Evolutionary conservation across 2,888 invertebrate species (phyloP).

Genomic region (Cheilosia scutellata): DNA sequence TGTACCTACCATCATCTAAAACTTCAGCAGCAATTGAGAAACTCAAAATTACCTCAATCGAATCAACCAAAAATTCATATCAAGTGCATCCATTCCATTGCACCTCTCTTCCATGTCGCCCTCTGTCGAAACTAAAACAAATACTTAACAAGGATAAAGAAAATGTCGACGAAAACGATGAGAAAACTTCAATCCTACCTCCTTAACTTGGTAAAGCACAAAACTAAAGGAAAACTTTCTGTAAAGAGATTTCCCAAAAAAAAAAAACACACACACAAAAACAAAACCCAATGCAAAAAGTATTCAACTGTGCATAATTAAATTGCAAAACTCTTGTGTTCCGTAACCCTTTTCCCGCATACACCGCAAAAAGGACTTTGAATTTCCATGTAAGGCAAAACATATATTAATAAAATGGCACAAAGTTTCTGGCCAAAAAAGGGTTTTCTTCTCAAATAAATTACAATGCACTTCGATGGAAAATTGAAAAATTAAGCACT

Average conservation of each 20-base stretch:
- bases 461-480: constrained; percentile 59
- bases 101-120: not conserved
- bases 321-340: constrained; percentile 68
- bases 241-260: constrained; percentile 42
- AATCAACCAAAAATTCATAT: constrained; percentile 55
- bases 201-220: constrained; percentile 51
- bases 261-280: not conserved
- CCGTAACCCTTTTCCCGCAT: constrained; percentile 24
- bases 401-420: constrained; percentile 68
- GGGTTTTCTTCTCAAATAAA: constrained; percentile 39
- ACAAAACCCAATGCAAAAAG: constrained; percentile 22
- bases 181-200: constrained; percentile 65
- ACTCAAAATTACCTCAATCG: constrained; percentile 37
- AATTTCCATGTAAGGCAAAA: constrained; percentile 48
- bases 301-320: constrained; percentile 74
- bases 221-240: constrained; percentile 58
- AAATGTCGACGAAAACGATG: constrained; percentile 69
- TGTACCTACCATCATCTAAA: not conserved
- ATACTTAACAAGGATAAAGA: constrained; percentile 60
- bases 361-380: constrained; percentile 3
- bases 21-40: not conserved
- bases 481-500: constrained; percentile 43
- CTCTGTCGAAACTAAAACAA: constrained; percentile 55
- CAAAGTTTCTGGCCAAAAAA: constrained; percentile 40
- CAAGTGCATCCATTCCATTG: constrained; percentile 33